Evolutionary conservation across 92 coral and sea anemone genomes (phyloP), one percentile per base, ranked within the genome.

Genomic region (Zoanthus gigantus): DNA sequence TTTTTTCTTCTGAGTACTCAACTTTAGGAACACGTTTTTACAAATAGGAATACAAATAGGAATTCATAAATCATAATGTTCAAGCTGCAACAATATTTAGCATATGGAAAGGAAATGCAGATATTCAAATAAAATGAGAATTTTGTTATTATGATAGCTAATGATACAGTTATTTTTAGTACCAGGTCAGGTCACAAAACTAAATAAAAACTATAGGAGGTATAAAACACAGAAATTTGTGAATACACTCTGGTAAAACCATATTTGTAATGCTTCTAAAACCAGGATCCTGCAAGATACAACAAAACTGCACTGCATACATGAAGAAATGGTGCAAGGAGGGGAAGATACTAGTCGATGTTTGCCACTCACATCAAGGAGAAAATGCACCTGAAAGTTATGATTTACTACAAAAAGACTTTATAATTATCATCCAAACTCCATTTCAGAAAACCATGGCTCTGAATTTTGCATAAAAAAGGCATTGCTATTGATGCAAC

Each of bases 281-380:
- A 74, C 45, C 78, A 87, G 90, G 90, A 67, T 77, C 85, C 28
- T 77, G 86, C 69, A 78, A 86, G 74, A 76, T 87, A 17, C 90
- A 87, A 69, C 76, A 87, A 29, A 78, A 87, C 57, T 87, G 86
- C 45, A 87, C 90, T 8, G 44, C 86, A 13, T 68, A 72, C 48
- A 77, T 87, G 2, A 78, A 78, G 69, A 72, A 54, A 48, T 48
- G 65, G 10, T 50, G 7, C n/a, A 37, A 61, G 47, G 90, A 88
- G 65, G 83, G 87, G 15, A 60, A 73, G 18, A 71, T 88, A 7
- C 68, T 71, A 14, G 91, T 88, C 13, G 75, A 83, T 15, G 81
- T 86, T 10, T 91, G 94, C 71, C 81, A 75, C 53, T 87, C 92
- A 0, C 93, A 93, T 84, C 52, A 92, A 74, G 93, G 93, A 4